Conservation (phyloP, 1,140 invertebrate genomes). For the Idris sp. region DNA sequence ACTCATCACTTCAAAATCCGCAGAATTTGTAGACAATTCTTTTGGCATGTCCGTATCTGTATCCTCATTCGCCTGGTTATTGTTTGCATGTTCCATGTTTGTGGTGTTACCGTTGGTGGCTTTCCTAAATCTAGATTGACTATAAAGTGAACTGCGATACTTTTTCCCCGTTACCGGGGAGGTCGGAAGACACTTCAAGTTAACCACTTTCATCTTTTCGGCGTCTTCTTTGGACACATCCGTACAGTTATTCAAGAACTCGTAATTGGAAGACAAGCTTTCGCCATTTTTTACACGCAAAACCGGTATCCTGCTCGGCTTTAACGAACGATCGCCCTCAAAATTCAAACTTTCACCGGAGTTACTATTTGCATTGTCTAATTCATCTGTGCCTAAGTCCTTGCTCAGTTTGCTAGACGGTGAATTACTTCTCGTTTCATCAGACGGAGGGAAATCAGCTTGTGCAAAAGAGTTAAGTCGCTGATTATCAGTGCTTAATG, state of each 20-base stretch:
- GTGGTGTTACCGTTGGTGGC: conserved; percentile 58
- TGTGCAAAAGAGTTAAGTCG: conserved; percentile 10
- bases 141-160: conserved; percentile 70
- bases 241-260: conserved; percentile 64
- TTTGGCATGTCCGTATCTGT: too few relatives aligned
- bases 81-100: conserved; percentile 45
- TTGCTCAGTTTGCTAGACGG: conserved; percentile 19
- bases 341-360: conserved; percentile 16
- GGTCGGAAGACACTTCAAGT: conserved; percentile 65
- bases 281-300: conserved; percentile 67
- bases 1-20: conserved; percentile 17
- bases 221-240: conserved; percentile 61
- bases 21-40: too few relatives aligned
- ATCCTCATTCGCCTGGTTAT: conserved; percentile 3
- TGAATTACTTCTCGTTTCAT: conserved; percentile 15
- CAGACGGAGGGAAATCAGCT: conserved; percentile 9
- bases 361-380: conserved; percentile 38
- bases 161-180: conserved; percentile 73
- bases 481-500: conserved; percentile 29
- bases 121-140: conserved; percentile 64
- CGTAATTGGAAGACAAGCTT: conserved; percentile 62
- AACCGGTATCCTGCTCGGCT: conserved; percentile 71
- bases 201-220: conserved; percentile 58
- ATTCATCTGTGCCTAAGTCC: too few relatives aligned
- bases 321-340: conserved; percentile 61